Base-by-base conservation (phyloP, 2,888 invertebrate species). In the Amorpha juglandis region DNA sequence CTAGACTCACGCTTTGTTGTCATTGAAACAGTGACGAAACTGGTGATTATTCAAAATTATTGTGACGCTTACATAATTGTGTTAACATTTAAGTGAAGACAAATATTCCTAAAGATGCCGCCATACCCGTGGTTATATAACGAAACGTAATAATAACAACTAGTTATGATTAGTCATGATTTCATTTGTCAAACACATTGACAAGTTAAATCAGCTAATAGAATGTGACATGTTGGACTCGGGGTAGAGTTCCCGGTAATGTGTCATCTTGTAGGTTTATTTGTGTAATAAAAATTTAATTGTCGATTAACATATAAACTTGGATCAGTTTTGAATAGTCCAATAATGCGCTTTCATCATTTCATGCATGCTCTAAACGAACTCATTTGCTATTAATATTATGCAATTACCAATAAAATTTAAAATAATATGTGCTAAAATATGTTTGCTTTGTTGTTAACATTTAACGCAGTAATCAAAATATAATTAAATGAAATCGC, bases 311-410 rank as follows among this genome's bases (percentile, higher is more conserved):
- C 7, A 38, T 7, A 38, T 47, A 9, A 47, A 47, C 48, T 19
- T 19, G 11, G 9, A 55, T 55, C 35, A 35, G n/a, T 58, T 58
- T 58, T 58, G 58, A 58, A 58, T 58, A 42, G 38, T 58, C 58
- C 38, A 35, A n/a, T 38, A 58, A 33, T n/a, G 33, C 53, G 42
- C 58, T 58, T 58, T 58, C 42, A 12, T 58, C 19, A 12, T 35
- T 11, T 0, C 19, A 58, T 58, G 58, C 58, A 58, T 58, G 58
- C 42, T 58, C 19, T 42, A 55, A 55, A 16, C 12, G 1, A 53
- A n/a, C 7, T 14, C 53, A 35, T n/a, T 33, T 33, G 14, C 35
- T 35, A 27, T 6, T 21, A 51, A 21, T 51, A 51, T 11, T 38
- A 2, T 1, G 9, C 7, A 38, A 38, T 38, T 9, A 27, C 2